These are phyloP conservation scores for Neotoma lepida DNA, from an alignment of 2,113 vertebrate species.

Conservation along the genomic window DNA sequence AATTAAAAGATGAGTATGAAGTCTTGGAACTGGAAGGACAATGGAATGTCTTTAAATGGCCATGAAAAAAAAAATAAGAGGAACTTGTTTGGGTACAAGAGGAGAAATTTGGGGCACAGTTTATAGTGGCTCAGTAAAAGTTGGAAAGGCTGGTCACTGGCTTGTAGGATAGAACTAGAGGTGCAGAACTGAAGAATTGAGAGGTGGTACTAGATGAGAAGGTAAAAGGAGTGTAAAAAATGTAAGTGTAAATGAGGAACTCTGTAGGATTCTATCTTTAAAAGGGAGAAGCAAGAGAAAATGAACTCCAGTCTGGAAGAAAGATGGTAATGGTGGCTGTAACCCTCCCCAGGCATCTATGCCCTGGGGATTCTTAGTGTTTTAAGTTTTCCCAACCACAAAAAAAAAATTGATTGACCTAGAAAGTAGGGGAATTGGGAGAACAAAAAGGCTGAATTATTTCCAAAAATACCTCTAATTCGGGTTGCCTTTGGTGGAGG, in stretches of 20 bases:
- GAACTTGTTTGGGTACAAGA: background rate
- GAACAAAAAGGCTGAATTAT: background rate
- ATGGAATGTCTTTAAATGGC: background rate
- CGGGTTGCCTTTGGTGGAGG: background rate
- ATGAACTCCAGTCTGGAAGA: background rate
- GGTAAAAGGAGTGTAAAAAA: background rate
- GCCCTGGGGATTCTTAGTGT: background rate
- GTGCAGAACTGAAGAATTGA: background rate
- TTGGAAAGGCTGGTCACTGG: background rate
- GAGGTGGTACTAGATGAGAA: background rate
- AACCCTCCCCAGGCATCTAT: background rate
- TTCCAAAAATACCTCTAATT: background rate
- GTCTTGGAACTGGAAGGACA: background rate
- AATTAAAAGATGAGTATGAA: slow-evolving; percentile 15
- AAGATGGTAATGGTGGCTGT: background rate
- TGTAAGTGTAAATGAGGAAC: background rate
- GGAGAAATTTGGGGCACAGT: background rate
- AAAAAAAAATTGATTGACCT: slow-evolving; percentile 25
- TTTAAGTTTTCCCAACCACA: background rate
- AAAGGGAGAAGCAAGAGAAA: background rate
- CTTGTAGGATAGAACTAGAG: background rate
- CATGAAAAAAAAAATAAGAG: background rate
- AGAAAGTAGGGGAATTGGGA: background rate
- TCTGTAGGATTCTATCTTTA: background rate
- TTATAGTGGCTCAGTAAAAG: background rate